Conservation (phyloP, 2,888 invertebrate genomes). For the Tipula confusa region DNA sequence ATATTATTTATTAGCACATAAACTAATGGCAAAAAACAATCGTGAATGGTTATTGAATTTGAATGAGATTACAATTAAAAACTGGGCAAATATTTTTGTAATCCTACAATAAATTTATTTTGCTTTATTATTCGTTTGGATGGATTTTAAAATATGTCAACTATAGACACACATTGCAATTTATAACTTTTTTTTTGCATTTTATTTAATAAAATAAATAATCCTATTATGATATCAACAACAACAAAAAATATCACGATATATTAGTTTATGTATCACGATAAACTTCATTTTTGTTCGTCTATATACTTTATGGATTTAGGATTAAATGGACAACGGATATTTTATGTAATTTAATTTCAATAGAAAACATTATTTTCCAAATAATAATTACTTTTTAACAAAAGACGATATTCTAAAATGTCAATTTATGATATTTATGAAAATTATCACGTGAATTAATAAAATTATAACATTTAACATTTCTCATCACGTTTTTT, state of each 20-base stretch:
- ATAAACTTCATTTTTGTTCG: background rate
- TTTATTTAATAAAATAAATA: background rate
- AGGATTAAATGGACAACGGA: background rate
- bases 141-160: background rate
- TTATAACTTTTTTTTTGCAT: background rate
- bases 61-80: background rate
- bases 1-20: too few species aligned
- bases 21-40: too few species aligned
- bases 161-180: background rate
- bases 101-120: background rate
- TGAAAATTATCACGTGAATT: background rate
- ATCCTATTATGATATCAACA: slow-evolving; percentile 12
- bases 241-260: background rate
- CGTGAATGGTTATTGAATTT: background rate
- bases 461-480: background rate
- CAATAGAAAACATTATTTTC: background rate
- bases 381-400: background rate
- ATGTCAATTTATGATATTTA: background rate
- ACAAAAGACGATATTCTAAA: background rate
- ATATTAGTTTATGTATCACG: background rate
- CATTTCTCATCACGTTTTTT: background rate
- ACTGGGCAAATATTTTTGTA: background rate
- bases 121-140: background rate
- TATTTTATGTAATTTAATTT: background rate
- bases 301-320: too few species aligned